Conservation (phyloP, 2,888 invertebrate species). For the Tethea ocularis region DNA sequence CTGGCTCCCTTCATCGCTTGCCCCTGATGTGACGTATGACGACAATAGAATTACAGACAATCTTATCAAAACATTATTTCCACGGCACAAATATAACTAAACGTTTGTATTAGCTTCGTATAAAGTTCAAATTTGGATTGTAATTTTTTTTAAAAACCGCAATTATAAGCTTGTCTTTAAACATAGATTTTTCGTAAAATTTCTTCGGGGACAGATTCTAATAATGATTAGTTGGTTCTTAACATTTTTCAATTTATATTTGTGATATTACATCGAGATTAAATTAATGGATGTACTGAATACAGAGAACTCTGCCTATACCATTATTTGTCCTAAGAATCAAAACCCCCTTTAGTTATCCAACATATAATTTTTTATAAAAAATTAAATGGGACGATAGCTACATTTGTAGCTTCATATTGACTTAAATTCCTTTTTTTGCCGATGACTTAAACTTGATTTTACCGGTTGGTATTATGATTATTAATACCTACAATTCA, state of each 20-base stretch:
- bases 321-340: too few relatives aligned
- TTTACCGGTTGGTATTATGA: too few relatives aligned
- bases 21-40: conserved; percentile 63
- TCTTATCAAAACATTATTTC: conserved; percentile 12
- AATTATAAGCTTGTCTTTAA: conserved; percentile 19
- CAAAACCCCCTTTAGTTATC: too few relatives aligned
- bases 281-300: conserved; percentile 32
- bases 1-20: conserved; percentile 44
- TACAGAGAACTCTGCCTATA: too few relatives aligned
- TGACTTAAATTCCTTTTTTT: too few relatives aligned
- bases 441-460: too few relatives aligned
- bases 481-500: too few relatives aligned
- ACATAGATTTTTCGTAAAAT: conserved; percentile 50
- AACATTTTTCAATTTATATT: conserved; percentile 40
- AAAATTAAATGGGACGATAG: too few relatives aligned
- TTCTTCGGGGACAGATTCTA: conserved; percentile 54
- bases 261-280: conserved; percentile 41
- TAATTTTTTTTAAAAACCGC: neutral
- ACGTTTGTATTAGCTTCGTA: neutral
- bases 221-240: conserved; percentile 37
- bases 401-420: too few relatives aligned
- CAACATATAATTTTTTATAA: too few relatives aligned
- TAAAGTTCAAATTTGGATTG: conserved; percentile 17
- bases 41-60: conserved; percentile 47
- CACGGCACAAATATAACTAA: neutral